These are phyloP conservation scores for Perognathus longimembris DNA, from an alignment of 2,113 vertebrate species.

Conservation along the genomic window DNA sequence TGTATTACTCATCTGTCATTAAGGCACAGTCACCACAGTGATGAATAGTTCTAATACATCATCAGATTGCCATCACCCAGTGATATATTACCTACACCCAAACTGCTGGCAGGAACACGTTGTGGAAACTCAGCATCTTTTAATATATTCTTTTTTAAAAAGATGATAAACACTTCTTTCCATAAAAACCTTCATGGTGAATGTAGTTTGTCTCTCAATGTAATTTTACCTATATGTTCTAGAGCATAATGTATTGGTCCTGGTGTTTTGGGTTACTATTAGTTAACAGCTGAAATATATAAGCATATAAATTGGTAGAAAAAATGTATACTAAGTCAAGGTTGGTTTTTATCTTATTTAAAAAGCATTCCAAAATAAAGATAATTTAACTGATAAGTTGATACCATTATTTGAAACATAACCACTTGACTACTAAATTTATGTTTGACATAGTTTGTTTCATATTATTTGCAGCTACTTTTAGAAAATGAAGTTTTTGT, in stretches of 20 bases:
- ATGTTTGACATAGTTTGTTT: neutral
- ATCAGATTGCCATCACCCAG: slow-evolving; percentile 78
- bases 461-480: neutral
- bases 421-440: neutral
- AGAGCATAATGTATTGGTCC: neutral
- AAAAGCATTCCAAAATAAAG: neutral
- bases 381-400: no score
- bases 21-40: slow-evolving; percentile 75
- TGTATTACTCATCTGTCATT: slow-evolving; percentile 85
- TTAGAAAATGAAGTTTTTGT: no score
- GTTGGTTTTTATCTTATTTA: neutral
- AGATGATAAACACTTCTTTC: slow-evolving; percentile 63
- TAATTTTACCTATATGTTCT: neutral
- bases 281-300: neutral
- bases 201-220: slow-evolving; percentile 37
- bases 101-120: slow-evolving; percentile 68
- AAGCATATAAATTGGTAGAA: neutral
- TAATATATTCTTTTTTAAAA: slow-evolving; percentile 71
- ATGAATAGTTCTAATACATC: slow-evolving; percentile 86
- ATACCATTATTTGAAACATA: neutral
- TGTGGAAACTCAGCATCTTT: slow-evolving; percentile 78
- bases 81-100: slow-evolving; percentile 82
- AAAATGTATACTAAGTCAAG: neutral
- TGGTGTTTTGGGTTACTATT: neutral
- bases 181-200: slow-evolving; percentile 39